These are phyloP conservation scores for Scarus forsteni DNA, from an alignment of 2,797 vertebrate genomes.

Conservation along the genomic window DNA sequence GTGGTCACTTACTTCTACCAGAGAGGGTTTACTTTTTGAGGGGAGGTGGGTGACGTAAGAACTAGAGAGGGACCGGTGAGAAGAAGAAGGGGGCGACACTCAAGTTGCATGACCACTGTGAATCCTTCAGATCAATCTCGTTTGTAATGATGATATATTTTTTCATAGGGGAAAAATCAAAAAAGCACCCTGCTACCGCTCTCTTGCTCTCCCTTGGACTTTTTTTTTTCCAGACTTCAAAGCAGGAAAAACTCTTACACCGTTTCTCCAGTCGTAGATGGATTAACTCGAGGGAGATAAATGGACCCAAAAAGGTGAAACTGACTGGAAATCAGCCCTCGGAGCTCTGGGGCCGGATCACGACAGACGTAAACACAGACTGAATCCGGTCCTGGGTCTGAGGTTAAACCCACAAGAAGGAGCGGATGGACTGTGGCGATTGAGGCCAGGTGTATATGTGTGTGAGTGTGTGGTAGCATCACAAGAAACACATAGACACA, in stretches of 20 bases:
- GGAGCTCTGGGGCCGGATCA: slow-evolving; percentile 56
- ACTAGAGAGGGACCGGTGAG: slow-evolving; percentile 47
- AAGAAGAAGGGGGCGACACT: slow-evolving; percentile 74
- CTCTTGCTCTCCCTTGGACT: slow-evolving; percentile 70
- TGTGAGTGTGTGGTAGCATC: slow-evolving; percentile 67
- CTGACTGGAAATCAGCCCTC: slow-evolving; percentile 71
- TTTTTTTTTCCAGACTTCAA: slow-evolving; percentile 61
- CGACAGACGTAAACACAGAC: slow-evolving; percentile 68
- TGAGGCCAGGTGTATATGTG: slow-evolving; percentile 58
- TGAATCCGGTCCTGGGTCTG: slow-evolving; percentile 70
- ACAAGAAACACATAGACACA: slow-evolving; percentile 56
- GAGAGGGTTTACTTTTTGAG: slow-evolving; percentile 26
- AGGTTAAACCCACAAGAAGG: slow-evolving; percentile 66
- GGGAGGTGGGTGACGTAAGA: slow-evolving; percentile 19
- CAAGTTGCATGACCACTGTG: slow-evolving; percentile 85
- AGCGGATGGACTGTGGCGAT: slow-evolving; percentile 64
- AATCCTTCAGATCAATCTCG: slow-evolving; percentile 78
- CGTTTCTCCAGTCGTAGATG: slow-evolving; percentile 71
- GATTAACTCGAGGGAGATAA: slow-evolving; percentile 72
- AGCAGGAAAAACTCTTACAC: slow-evolving; percentile 52
- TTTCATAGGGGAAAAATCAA: slow-evolving; percentile 76
- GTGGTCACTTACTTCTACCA: slow-evolving; percentile 80
- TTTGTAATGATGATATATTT: slow-evolving; percentile 85
- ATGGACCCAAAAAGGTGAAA: slow-evolving; percentile 72
- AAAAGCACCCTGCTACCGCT: slow-evolving; percentile 61